Conservation (phyloP, 2,113 vertebrate species). For the Phrynosoma blainvillii region DNA sequence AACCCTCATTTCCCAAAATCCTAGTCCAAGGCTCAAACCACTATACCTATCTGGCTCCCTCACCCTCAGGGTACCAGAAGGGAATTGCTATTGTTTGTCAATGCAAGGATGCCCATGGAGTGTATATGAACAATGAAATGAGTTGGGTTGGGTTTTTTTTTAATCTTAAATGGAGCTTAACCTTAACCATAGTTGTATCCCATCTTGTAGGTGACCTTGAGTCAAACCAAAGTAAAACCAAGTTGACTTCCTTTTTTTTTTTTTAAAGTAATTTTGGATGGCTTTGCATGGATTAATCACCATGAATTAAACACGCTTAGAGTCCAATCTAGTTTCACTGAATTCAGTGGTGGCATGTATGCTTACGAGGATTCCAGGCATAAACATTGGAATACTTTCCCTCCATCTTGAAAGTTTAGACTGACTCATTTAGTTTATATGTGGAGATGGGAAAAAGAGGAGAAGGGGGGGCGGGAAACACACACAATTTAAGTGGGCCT, state of each 20-base stretch:
- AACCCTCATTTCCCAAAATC: no score
- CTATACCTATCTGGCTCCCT: no score
- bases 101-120: not conserved
- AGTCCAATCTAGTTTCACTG: not conserved
- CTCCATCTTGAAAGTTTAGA: slow-evolving; percentile 22
- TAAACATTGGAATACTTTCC: slow-evolving; percentile 30
- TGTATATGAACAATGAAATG: not conserved
- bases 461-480: not conserved
- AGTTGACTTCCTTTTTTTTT: not conserved
- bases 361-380: not conserved
- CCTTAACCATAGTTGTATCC: not conserved
- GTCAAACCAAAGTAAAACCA: not conserved
- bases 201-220: not conserved
- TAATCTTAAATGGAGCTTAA: not conserved
- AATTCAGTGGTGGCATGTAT: not conserved
- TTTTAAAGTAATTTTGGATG: not conserved
- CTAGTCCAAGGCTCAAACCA: no score
- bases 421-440: slow-evolving; percentile 46
- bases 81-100: not conserved
- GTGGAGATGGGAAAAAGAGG: not conserved
- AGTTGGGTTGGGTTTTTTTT: not conserved
- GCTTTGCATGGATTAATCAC: not conserved
- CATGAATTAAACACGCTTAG: not conserved
- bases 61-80: not conserved
- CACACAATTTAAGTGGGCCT: slow-evolving; percentile 52